These are phyloP conservation scores for Sitobion miscanthi DNA, from an alignment of 1,140 invertebrate species.

Conservation along the genomic window DNA sequence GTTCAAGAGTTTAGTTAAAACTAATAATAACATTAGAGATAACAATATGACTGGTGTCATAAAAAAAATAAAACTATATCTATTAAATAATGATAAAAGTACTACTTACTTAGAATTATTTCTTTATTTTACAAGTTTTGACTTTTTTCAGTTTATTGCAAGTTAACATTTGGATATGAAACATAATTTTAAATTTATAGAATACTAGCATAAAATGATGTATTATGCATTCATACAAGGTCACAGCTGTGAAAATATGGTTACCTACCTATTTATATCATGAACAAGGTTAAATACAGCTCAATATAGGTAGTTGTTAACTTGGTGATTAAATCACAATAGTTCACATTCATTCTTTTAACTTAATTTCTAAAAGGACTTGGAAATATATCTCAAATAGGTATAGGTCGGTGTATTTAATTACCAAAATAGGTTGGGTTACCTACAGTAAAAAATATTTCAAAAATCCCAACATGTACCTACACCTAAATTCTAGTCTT, in stretches of 20 bases:
- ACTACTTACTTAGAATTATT: neutral
- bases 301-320: neutral
- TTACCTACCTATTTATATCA: constrained; percentile 35
- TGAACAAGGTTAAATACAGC: constrained; percentile 41
- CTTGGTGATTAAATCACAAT: neutral
- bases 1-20: neutral
- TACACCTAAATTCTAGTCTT: neutral
- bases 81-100: neutral
- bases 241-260: constrained; percentile 51
- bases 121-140: neutral
- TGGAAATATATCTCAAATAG: neutral
- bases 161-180: neutral
- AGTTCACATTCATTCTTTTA: neutral
- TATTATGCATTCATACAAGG: constrained; percentile 37
- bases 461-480: neutral
- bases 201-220: neutral
- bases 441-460: neutral
- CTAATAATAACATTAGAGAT: neutral
- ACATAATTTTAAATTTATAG: constrained; percentile 23
- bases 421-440: neutral
- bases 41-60: neutral
- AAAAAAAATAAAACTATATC: neutral
- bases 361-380: neutral
- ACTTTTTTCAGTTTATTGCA: neutral
- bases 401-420: neutral